A percentile compares a stretch with the other conserved stretches of the same genome.
These are phyloP conservation scores for Nycticebus coucang DNA, from an alignment of 2,113 vertebrate species.

Conservation along the genomic window DNA sequence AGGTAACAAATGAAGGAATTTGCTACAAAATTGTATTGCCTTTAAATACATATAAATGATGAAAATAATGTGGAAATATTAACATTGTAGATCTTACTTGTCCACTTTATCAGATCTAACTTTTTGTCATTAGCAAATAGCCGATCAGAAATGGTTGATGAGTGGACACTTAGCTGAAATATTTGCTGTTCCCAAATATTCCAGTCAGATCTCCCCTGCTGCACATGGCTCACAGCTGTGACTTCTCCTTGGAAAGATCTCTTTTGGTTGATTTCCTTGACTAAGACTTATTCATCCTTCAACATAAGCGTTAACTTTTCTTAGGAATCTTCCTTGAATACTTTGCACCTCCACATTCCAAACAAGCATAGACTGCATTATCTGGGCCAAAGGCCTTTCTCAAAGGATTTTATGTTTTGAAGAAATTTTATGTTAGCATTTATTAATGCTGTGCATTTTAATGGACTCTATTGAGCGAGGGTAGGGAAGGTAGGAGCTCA, in stretches of 20 bases:
- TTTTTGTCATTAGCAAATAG: neutral
- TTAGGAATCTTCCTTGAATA: neutral
- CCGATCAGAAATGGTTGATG: neutral
- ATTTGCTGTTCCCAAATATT: neutral
- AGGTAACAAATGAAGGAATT: neutral
- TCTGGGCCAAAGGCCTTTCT: neutral
- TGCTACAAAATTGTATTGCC: neutral
- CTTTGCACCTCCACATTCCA: neutral
- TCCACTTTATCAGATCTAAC: neutral
- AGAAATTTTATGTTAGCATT: neutral
- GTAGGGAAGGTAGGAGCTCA: neutral
- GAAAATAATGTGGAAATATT: neutral
- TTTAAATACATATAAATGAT: neutral
- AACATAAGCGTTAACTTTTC: neutral
- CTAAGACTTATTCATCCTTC: neutral
- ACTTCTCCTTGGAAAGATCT: conserved; percentile 19
- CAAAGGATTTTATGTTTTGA: neutral
- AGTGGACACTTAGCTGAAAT: neutral
- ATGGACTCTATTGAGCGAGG: neutral
- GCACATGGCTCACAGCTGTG: neutral
- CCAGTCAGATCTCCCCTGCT: neutral
- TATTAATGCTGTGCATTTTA: neutral
- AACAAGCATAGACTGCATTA: neutral
- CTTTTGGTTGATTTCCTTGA: neutral
- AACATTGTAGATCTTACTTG: neutral